Evolutionary conservation across 1,140 invertebrate genomes (phyloP).

Genomic region (Planococcus citri): DNA sequence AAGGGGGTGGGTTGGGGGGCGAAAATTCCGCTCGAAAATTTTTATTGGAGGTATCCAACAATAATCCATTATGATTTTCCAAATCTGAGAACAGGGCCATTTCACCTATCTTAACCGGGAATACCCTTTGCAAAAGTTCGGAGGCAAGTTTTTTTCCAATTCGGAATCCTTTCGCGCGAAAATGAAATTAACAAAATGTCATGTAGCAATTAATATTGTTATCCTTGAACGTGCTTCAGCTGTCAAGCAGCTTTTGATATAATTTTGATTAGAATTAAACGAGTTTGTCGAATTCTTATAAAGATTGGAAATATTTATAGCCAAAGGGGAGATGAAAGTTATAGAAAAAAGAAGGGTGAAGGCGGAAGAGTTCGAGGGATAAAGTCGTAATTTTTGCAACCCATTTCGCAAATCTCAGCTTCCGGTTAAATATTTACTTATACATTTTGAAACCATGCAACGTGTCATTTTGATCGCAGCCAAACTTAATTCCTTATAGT

Average conservation of each 20-base stretch:
- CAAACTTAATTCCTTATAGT: neutral
- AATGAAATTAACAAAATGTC: neutral
- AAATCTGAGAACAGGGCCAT: no score
- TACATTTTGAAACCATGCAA: neutral
- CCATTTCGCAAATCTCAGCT: no score
- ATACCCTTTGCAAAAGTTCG: no score
- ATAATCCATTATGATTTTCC: no score
- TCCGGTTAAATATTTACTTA: neutral
- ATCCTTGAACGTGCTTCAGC: neutral
- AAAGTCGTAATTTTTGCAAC: no score
- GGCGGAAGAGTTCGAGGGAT: neutral
- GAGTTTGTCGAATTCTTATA: neutral
- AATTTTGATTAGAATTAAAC: neutral
- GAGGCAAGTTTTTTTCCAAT: no score
- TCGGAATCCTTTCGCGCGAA: neutral
- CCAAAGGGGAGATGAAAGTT: neutral
- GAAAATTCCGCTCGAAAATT: no score
- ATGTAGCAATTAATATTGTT: neutral
- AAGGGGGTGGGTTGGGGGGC: no score
- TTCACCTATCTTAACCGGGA: no score
- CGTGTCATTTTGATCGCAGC: neutral
- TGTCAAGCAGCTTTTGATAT: neutral
- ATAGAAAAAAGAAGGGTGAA: neutral
- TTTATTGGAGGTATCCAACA: no score
- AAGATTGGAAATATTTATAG: neutral